phyloP scores from a whole-genome alignment of 2,113 vertebrate species.

The Falcunculus frontatus region DNA sequence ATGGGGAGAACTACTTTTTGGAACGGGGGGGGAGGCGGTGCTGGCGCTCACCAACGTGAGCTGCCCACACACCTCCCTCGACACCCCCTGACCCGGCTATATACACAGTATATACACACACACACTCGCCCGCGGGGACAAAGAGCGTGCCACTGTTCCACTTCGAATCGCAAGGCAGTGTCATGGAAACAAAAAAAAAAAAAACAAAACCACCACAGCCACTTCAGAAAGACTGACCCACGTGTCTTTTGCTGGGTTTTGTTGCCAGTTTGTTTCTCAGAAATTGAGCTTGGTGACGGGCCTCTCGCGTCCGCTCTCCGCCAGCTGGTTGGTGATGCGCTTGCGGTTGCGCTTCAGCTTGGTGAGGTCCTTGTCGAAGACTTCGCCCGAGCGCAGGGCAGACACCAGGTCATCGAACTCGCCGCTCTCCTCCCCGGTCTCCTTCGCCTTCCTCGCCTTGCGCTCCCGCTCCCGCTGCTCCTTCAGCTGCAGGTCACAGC shows the following conservation, averaged over 20 bases:
- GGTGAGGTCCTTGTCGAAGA: constrained; percentile 97
- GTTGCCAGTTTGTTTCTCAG: constrained; percentile 39
- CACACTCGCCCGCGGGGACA: neutral
- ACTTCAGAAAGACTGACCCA: constrained; percentile 19
- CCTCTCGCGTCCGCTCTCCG: constrained; percentile 87
- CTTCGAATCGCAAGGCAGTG: constrained; percentile 62
- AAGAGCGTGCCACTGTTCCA: constrained; percentile 31
- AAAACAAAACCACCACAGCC: neutral
- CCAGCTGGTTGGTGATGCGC: constrained; percentile 86
- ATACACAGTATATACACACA: constrained; percentile 61
- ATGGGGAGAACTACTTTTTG: constrained; percentile 32
- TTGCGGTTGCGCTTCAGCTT: constrained; percentile 98
- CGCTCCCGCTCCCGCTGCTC: constrained; percentile 93
- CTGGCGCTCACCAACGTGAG: neutral
- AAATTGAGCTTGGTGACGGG: constrained; percentile 96
- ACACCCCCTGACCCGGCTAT: constrained; percentile 34
- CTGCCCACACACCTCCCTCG: neutral
- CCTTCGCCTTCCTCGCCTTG: constrained; percentile 89
- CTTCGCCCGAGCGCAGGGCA: constrained; percentile 91
- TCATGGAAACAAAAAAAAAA: neutral
- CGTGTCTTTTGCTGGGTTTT: neutral
- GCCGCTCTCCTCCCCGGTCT: constrained; percentile 90
- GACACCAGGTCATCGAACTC: constrained; percentile 98
- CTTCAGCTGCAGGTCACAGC: constrained; percentile 75
- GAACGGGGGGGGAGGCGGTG: neutral